Base-by-base conservation (phyloP, 2,888 invertebrate species). In the Hydraecia micacea region DNA sequence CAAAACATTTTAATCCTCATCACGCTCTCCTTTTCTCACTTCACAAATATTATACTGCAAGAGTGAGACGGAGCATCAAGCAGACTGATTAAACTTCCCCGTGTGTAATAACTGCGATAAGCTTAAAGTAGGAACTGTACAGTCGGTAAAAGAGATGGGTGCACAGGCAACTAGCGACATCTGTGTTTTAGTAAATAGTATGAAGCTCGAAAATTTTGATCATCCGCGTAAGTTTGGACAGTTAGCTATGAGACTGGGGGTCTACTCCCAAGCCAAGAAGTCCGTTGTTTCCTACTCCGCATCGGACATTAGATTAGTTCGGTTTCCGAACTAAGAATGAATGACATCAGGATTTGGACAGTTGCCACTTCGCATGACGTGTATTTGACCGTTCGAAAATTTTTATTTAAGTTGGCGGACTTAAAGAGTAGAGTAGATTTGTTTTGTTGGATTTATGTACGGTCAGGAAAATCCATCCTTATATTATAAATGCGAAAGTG, bases 51-150 rank as follows among this genome's bases (percentile, higher is more conserved):
- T 39, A 25, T 1, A 6, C 39, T 42, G 62, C 21, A 25, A 15
- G 39, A 84, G 39, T 7, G 79, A 73, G 84, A 67, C n/a, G 11
- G 39, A 36, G n/a, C n/a, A 52, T 69, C 15, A 28, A 55, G 39
- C 55, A 58, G 55, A 39, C 68, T 62, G 55, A 70, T 79, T 73
- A 67, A 79, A 84, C 79, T 79, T 73, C 69, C 77, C 79, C 60
- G 79, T 55, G 55, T 73, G 66, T 73, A 84, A 79, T 79, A 70
- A 84, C 70, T 73, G 46, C 32, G 65, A 84, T 82, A 73, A 66
- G 66, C 79, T 84, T 73, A 84, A 52, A 79, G 55, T 73, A 70
- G 8, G 32, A 69, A 62, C 36, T 62, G 66, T 83, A 80, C 70
- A 60, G 46, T 67, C 42, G 32, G 70, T 60, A 67, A 77, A 77